phyloP scores from a whole-genome alignment of 1,140 invertebrate species.

The Micrasema minimum region DNA sequence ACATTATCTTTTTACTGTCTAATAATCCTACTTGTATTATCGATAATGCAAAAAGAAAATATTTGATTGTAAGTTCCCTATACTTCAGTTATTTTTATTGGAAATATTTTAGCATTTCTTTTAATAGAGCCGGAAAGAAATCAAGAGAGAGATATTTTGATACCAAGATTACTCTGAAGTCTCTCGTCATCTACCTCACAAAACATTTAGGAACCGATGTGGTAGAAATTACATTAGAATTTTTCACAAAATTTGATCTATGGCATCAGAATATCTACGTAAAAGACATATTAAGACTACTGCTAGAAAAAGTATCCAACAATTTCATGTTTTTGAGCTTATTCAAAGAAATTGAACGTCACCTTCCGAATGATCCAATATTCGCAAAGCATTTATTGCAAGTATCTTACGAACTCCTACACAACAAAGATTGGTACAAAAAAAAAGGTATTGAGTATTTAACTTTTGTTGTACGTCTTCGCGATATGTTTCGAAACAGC shows the following conservation, averaged over 20 bases:
- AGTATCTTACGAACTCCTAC: constrained; percentile 4
- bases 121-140: constrained; percentile 16
- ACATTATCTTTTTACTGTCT: not conserved
- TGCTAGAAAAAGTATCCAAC: constrained; percentile 3
- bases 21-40: not conserved
- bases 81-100: constrained; percentile 27
- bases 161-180: constrained; percentile 8
- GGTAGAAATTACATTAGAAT: not conserved
- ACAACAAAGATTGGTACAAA: constrained; percentile 17
- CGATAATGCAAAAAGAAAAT: not conserved
- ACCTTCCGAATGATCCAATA: not conserved
- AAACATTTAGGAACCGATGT: not conserved
- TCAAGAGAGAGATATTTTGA: constrained; percentile 1
- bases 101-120: constrained; percentile 2
- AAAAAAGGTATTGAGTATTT: constrained; percentile 1
- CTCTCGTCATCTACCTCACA: not conserved
- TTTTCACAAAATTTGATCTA: constrained; percentile 8
- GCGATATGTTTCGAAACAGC: constrained; percentile 35
- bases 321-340: constrained; percentile 9
- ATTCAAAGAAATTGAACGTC: constrained; percentile 9
- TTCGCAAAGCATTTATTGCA: constrained; percentile 26
- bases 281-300: constrained; percentile 18
- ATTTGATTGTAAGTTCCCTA: constrained; percentile 6
- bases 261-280: constrained; percentile 8
- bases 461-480: constrained; percentile 21